Percentiles rank a stretch among this genome's conserved stretches.
Conservation (phyloP, 2,113 vertebrate genomes). For the Hipposideros armiger region DNA sequence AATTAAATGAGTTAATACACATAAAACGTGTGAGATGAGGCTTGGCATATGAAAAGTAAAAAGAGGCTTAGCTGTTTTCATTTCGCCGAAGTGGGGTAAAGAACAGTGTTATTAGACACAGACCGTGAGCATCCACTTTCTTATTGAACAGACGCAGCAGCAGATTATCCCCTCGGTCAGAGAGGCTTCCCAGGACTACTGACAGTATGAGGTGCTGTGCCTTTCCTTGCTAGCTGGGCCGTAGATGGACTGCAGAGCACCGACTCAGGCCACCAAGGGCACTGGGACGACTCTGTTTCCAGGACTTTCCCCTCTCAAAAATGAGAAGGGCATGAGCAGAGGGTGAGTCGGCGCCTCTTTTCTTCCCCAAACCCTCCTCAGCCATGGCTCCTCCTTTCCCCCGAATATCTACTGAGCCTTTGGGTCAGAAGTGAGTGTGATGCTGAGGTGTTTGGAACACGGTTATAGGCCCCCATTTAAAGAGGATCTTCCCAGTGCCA, state of each 20-base stretch:
- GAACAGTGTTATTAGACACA: not conserved
- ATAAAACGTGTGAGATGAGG: not conserved
- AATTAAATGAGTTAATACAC: not conserved
- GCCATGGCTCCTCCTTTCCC: not conserved
- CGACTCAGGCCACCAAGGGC: not conserved
- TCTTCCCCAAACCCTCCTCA: not conserved
- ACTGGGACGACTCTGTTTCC: not conserved
- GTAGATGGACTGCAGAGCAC: not conserved
- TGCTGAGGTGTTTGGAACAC: not conserved
- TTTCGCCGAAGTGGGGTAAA: not conserved
- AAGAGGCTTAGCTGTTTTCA: not conserved
- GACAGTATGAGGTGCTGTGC: fast-evolving
- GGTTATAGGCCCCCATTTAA: not conserved
- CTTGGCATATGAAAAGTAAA: not conserved
- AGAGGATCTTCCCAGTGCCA: not conserved
- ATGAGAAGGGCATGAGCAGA: not conserved
- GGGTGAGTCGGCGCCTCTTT: not conserved
- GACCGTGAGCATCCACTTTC: not conserved
- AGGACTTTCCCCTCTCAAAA: not conserved
- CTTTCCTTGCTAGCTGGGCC: not conserved
- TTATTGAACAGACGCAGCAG: not conserved
- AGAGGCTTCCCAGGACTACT: not conserved
- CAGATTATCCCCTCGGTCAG: not conserved
- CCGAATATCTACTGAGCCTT: not conserved
- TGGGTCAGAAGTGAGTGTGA: not conserved